phyloP scores from a whole-genome alignment of 2,113 vertebrate species.

The Sorex fumeus region DNA sequence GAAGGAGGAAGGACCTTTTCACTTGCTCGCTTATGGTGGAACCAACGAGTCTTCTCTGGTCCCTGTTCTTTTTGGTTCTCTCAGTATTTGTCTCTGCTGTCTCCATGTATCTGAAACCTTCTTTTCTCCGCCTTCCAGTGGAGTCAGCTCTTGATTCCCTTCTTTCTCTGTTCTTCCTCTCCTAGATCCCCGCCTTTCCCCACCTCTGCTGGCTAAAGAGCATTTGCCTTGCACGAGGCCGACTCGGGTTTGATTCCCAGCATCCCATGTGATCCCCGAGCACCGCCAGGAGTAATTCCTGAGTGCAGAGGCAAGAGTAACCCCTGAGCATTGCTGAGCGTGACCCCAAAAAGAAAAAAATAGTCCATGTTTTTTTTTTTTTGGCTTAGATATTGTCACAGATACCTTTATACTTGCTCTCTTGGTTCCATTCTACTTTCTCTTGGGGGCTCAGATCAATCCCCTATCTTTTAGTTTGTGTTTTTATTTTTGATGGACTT shows the following conservation, averaged over 20 bases:
- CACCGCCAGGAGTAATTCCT: no score
- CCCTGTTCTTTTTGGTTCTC: background rate
- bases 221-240: no score
- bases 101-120: background rate
- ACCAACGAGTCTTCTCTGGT: background rate
- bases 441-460: background rate
- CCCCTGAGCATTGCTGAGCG: no score
- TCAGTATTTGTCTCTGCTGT: background rate
- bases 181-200: background rate
- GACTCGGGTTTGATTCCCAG: no score
- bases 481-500: background rate
- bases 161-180: background rate
- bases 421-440: background rate
- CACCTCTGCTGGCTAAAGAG: background rate
- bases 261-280: no score
- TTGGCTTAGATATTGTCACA: background rate
- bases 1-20: background rate
- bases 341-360: no score
- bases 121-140: background rate
- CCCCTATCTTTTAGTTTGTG: background rate
- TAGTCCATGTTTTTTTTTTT: background rate
- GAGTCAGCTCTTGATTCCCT: background rate
- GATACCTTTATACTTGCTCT: background rate
- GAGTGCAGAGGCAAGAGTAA: no score
- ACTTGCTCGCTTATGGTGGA: background rate